Evolutionary conservation across 2,113 vertebrate genomes (phyloP).

Genomic region (Albula glossodonta): DNA sequence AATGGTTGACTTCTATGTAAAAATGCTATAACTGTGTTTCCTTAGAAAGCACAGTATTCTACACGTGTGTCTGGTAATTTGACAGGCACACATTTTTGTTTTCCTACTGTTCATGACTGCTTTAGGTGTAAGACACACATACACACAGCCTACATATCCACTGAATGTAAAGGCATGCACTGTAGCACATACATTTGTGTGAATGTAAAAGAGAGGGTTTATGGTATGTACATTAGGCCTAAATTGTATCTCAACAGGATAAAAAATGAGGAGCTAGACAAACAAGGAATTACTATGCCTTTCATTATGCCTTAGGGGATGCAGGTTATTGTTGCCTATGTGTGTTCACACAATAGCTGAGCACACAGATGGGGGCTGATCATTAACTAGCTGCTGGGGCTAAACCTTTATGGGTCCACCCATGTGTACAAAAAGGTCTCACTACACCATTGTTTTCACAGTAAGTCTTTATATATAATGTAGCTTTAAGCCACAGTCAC

Average conservation of each 20-base stretch:
- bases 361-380: background rate
- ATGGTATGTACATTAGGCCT: too few relatives aligned
- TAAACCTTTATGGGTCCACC: background rate
- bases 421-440: background rate
- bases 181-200: too few relatives aligned
- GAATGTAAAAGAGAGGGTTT: too few relatives aligned
- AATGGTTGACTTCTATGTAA: background rate
- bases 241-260: background rate
- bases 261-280: background rate
- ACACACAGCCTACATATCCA: background rate
- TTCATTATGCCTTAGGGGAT: background rate
- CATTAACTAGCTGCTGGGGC: conserved; percentile 1
- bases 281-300: background rate
- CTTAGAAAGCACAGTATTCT: background rate
- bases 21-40: background rate
- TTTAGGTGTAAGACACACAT: background rate
- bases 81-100: background rate
- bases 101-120: background rate
- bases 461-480: background rate
- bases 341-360: background rate
- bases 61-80: background rate
- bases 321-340: background rate
- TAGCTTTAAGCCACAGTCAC: background rate
- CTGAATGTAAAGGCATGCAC: background rate
- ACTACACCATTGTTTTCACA: background rate